Conservation (phyloP, 2,113 vertebrate genomes). For the Mustela lutreola region DNA sequence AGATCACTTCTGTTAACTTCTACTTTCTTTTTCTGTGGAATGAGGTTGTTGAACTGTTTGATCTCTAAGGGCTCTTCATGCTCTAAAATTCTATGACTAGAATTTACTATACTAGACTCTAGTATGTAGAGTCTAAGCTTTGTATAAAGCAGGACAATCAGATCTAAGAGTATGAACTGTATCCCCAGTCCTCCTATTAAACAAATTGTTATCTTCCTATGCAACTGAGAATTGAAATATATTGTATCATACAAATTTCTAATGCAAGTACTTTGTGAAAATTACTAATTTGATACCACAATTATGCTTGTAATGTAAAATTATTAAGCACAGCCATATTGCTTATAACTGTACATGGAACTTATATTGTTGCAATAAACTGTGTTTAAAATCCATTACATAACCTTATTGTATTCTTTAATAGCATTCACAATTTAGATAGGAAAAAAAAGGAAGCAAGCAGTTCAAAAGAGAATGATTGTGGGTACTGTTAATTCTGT, state of each 20-base stretch:
- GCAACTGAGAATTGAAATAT: slow-evolving; percentile 79
- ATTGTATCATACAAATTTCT: slow-evolving; percentile 78
- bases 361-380: slow-evolving; percentile 87
- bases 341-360: slow-evolving; percentile 83
- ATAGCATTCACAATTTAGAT: slow-evolving; percentile 82
- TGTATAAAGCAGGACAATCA: slow-evolving; percentile 73
- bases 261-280: slow-evolving; percentile 84
- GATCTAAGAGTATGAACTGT: slow-evolving; percentile 72
- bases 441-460: slow-evolving; percentile 64
- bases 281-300: slow-evolving; percentile 88
- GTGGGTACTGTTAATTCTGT: slow-evolving; percentile 56
- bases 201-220: slow-evolving; percentile 77
- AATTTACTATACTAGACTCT: no score
- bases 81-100: slow-evolving; percentile 63
- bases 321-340: slow-evolving; percentile 86
- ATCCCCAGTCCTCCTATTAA: slow-evolving; percentile 79
- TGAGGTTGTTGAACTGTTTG: slow-evolving; percentile 60
- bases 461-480: slow-evolving; percentile 56
- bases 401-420: slow-evolving; percentile 85
- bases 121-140: slow-evolving; percentile 52
- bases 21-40: slow-evolving; percentile 65
- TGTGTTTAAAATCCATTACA: slow-evolving; percentile 86
- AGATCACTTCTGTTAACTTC: slow-evolving; percentile 45
- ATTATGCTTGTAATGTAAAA: slow-evolving; percentile 87
- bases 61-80: slow-evolving; percentile 65